Percentiles rank a stretch among this genome's conserved stretches.
Conservation (phyloP, 2,888 invertebrate genomes). For the Drosophila maculinotata region DNA sequence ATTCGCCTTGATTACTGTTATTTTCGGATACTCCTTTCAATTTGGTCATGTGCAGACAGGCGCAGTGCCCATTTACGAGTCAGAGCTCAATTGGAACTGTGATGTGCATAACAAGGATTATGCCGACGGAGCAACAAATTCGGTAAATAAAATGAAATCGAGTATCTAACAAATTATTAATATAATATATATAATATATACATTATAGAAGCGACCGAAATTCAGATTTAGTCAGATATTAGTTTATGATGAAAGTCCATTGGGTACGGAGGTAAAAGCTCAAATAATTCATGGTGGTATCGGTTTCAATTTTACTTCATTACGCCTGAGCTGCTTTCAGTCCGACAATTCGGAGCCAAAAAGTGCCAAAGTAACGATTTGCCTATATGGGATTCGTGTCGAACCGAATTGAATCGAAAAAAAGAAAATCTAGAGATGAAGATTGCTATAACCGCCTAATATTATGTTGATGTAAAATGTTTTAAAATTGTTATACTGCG, state of each 20-base stretch:
- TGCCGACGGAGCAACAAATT: conserved; percentile 2
- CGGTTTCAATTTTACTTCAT: conserved; percentile 50
- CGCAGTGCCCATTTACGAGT: conserved; percentile 58
- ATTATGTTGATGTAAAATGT: no score
- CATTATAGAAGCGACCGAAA: conserved; percentile 14
- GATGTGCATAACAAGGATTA: conserved; percentile 13
- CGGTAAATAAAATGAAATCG: conserved; percentile 28
- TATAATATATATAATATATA: neutral
- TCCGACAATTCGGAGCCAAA: neutral
- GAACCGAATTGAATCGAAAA: no score
- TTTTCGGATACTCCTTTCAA: conserved; percentile 44
- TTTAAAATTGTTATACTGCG: no score
- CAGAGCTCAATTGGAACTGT: conserved; percentile 23
- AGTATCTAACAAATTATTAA: neutral
- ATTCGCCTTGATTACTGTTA: neutral
- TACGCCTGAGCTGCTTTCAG: conserved; percentile 23
- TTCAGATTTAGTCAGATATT: conserved; percentile 56
- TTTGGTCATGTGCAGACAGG: conserved; percentile 48
- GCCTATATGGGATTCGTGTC: conserved; percentile 45
- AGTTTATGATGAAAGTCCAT: conserved; percentile 50
- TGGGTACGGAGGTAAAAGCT: conserved; percentile 17
- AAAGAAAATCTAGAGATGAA: no score
- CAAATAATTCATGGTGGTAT: conserved; percentile 46
- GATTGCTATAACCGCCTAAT: no score
- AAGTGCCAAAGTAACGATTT: conserved; percentile 29